These are phyloP conservation scores for Leucophenga montana DNA, from an alignment of 2,888 invertebrate species.

Conservation along the genomic window DNA sequence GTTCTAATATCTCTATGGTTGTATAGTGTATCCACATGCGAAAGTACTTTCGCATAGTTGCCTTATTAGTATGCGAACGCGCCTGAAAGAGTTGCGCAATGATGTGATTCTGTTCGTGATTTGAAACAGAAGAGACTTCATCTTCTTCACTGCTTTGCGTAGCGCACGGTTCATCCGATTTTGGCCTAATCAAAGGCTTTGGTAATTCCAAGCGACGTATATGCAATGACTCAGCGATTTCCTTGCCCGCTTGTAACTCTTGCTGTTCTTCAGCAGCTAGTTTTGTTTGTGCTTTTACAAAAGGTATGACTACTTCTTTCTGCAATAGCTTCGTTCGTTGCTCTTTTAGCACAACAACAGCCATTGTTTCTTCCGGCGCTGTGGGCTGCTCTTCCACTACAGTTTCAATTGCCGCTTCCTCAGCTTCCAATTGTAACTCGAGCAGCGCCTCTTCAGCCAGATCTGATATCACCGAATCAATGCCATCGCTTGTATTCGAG, in stretches of 20 bases:
- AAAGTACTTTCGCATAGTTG: conserved; percentile 65
- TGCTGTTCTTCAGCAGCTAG: not conserved
- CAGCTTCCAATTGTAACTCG: conserved; percentile 66
- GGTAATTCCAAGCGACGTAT: conserved; percentile 58
- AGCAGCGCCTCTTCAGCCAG: conserved; percentile 67
- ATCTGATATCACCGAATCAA: conserved; percentile 70
- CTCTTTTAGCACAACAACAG: not conserved
- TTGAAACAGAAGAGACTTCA: conserved; percentile 37
- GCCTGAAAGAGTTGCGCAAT: conserved; percentile 65
- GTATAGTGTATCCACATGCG: conserved; percentile 71
- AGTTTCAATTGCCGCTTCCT: conserved; percentile 46
- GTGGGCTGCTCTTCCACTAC: conserved; percentile 25
- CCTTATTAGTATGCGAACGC: conserved; percentile 43
- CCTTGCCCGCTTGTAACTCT: not conserved
- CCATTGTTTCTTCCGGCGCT: not conserved
- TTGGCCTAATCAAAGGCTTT: conserved; percentile 45
- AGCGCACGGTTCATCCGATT: conserved; percentile 23
- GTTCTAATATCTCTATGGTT: conserved; percentile 69
- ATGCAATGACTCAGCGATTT: conserved; percentile 42
- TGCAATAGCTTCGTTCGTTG: conserved; percentile 1
- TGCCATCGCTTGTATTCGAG: conserved; percentile 69
- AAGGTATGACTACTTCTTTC: conserved; percentile 53
- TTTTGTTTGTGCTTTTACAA: conserved; percentile 32
- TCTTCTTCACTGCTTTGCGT: conserved; percentile 42
- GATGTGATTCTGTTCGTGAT: conserved; percentile 64